Conservation (phyloP, 2,113 vertebrate genomes). For the Epinephelus cyanopodus region DNA sequence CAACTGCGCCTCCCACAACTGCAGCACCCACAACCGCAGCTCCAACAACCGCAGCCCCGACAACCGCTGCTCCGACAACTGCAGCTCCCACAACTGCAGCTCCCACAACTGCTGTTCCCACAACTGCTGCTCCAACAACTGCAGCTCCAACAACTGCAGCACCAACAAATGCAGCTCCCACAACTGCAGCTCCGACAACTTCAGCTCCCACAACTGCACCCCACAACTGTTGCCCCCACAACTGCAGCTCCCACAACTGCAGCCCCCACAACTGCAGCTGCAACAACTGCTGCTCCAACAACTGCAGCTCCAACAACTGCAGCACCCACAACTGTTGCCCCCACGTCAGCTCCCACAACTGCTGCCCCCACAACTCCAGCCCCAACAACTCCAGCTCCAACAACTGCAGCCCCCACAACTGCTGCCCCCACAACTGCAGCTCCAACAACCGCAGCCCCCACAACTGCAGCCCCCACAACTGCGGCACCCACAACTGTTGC, state of each 20-base stretch:
- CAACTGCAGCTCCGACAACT: neutral
- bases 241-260: neutral
- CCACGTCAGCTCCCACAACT: too few species aligned
- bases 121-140: neutral
- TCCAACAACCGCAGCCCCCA: too few species aligned
- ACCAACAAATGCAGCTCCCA: fast-evolving
- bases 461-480: too few species aligned
- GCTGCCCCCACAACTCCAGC: too few species aligned
- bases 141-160: fast-evolving
- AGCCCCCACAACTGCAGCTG: neutral
- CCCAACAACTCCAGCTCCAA: too few species aligned
- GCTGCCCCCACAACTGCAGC: too few species aligned
- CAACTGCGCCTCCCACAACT: neutral
- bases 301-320: neutral
- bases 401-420: too few species aligned
- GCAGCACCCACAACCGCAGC: neutral
- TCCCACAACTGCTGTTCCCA: fast-evolving
- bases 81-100: neutral
- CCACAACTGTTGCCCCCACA: neutral
- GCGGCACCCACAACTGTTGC: too few species aligned
- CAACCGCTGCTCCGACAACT: fast-evolving
- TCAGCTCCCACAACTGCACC: too few species aligned
- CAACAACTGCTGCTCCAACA: neutral
- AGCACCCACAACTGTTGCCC: too few species aligned
- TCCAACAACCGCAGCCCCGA: fast-evolving